A percentile compares a stretch with the other conserved stretches of the same genome.
phyloP scores from a whole-genome alignment of 2,113 vertebrate genomes.

The Gopherus evgoodei region DNA sequence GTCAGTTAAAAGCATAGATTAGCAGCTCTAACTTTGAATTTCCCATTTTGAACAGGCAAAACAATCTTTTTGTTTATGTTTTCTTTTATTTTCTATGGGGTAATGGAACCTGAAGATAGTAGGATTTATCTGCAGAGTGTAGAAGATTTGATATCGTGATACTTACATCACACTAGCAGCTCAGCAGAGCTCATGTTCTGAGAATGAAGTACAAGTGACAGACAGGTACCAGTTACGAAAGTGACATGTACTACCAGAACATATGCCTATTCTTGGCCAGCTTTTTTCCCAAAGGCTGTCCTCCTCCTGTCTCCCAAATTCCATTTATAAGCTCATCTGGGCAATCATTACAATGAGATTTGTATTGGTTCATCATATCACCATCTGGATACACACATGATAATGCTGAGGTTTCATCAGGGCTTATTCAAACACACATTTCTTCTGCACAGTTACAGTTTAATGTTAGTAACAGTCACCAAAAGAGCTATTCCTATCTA shows the following conservation, averaged over 20 bases:
- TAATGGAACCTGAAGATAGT: background rate
- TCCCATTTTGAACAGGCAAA: background rate
- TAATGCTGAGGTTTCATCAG: background rate
- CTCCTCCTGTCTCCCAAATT: background rate
- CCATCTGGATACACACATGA: background rate
- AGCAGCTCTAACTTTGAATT: accelerated
- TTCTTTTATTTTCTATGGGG: background rate
- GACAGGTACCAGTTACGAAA: background rate
- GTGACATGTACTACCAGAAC: background rate
- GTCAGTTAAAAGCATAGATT: background rate
- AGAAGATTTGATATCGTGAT: background rate
- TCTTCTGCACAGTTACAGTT: background rate
- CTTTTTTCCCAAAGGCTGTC: background rate
- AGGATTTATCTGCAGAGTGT: background rate
- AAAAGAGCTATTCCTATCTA: background rate
- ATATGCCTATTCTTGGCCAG: background rate
- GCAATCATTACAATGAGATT: background rate
- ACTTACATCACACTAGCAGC: background rate
- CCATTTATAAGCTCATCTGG: background rate
- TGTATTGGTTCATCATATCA: accelerated
- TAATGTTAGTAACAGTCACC: background rate
- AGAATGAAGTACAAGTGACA: background rate
- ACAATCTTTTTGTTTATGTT: background rate
- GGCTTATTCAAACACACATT: background rate
- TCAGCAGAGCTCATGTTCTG: background rate